Evolutionary conservation across 2,888 invertebrate species (phyloP), one percentile per base, ranked within the genome.

Genomic region (Caenorhabditis imperialis): DNA sequence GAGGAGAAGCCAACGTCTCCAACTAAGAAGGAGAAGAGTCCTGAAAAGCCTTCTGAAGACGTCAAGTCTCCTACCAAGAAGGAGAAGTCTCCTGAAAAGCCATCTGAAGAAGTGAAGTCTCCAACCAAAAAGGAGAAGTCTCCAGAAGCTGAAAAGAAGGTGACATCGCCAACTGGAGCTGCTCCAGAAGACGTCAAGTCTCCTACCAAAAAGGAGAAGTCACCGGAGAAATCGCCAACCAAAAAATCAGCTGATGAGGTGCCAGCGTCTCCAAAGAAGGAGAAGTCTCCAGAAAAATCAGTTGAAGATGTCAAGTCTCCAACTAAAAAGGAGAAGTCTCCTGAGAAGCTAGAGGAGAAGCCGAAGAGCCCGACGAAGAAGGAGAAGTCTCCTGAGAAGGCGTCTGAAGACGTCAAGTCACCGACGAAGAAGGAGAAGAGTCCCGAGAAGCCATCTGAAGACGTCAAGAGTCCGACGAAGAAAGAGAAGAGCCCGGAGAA

Each of bases 111-210:
- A n/a, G n/a, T n/a, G 30, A 25, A 27, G n/a, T 53, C 62, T 16
- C 72, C 72, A 20, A 42, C 42, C 1, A 70, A 70, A 69, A 75
- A 57, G 54, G 58, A 51, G 33, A 45, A 54, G 23, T 50, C 54
- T n/a, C 57, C 72, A 6, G 45, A 42, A 33, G 50, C 45, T 12
- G 8, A 53, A 25, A 65, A 65, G 63, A 76, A 61, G 51, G 63
- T 58, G 30, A 58, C 50, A 23, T 23, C 42, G 8, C 58, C 63
- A 44, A 53, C n/a, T n/a, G n/a, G n/a, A n/a, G n/a, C n/a, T n/a
- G n/a, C n/a, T n/a, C n/a, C n/a, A n/a, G n/a, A n/a, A n/a, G n/a
- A n/a, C n/a, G n/a, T n/a, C n/a, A 25, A 27, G 14, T 35, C 58
- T 45, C 40, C 45, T 30, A 30, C 12, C 8, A 25, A 44, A 30